A percentile compares a stretch with the other conserved stretches of the same genome.
Conservation (phyloP, 2,113 vertebrate genomes). For the Elachura formosa region DNA sequence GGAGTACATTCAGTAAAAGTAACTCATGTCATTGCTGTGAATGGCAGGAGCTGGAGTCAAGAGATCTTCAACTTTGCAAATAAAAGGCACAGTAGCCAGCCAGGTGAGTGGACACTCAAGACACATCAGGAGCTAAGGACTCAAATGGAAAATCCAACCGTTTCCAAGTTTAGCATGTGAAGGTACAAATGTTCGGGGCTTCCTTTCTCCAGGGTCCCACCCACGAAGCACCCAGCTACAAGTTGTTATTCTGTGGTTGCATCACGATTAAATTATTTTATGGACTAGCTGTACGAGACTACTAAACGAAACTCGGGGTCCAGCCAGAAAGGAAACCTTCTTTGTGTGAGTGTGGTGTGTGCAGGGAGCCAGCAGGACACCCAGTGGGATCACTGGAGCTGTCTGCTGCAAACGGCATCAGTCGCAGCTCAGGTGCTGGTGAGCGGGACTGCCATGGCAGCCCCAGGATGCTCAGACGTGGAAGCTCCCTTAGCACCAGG, state of each 20-base stretch:
- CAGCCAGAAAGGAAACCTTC: background rate
- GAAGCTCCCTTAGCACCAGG: background rate
- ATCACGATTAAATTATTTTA: background rate
- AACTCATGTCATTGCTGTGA: background rate
- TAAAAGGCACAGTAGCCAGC: background rate
- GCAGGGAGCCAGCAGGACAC: background rate
- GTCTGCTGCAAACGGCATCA: background rate
- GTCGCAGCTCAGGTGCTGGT: background rate
- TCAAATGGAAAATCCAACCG: background rate
- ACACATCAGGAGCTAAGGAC: background rate
- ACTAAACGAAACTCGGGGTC: background rate
- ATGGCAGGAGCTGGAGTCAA: rapidly evolving
- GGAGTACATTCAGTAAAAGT: background rate
- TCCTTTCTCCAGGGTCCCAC: background rate
- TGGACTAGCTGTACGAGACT: background rate
- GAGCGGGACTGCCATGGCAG: background rate
- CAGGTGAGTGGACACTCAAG: background rate
- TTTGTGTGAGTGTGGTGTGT: background rate
- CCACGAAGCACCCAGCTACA: background rate
- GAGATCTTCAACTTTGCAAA: background rate
- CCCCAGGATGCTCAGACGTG: background rate
- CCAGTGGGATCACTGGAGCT: background rate
- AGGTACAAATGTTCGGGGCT: background rate
- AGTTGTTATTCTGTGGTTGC: background rate
- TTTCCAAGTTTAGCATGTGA: background rate